Base-by-base conservation (phyloP, 1,140 invertebrate species). In the Drosophila elegans region DNA sequence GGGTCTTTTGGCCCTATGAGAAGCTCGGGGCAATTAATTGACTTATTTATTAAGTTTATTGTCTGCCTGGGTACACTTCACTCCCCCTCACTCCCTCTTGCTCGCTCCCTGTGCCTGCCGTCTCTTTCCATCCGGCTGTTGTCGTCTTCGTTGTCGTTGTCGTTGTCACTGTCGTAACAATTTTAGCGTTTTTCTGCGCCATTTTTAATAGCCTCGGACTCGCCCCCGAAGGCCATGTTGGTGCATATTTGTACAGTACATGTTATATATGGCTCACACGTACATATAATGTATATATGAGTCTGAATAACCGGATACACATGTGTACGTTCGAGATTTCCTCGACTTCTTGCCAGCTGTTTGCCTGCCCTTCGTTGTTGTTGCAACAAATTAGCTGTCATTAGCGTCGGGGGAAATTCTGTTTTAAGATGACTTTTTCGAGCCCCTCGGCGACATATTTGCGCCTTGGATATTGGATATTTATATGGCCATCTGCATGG, bases 21-120 rank as follows among this genome's bases (percentile, higher is more conserved):
- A 36, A 54, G 71, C 79, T 53, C 66, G 49, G 75, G 72, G 75
- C 79, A 86, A 86, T 86, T 86, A 86, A 86, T 86, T 86, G 82
- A 86, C 82, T 86, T 86, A 86, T 86, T 86, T 86, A 86, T 86
- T 88, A 86, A 88, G 82, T 86, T 86, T 86, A 88, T 86, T 86
- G 83, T 85, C 78, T 80, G 59, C 46, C 60, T 44, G 45, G 34
- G 29, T 59, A 21, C 49, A 42, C 34, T 9, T 51, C 9, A 21
- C 7, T 29, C 39, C 46, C 27, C 34, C 7, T 51, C 9, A 21
- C 7, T 29, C 39, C 46, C 27, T 52, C 55, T 53, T 21, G 27
- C 29, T 66, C 34, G 41, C 60, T 36, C 51, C 57, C 54, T 48
- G 27, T 74, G 55, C 21, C 21, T 48, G 41, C 48, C 48, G 13